Conservation (phyloP, 2,113 vertebrate species). For the Mirza zaza region DNA sequence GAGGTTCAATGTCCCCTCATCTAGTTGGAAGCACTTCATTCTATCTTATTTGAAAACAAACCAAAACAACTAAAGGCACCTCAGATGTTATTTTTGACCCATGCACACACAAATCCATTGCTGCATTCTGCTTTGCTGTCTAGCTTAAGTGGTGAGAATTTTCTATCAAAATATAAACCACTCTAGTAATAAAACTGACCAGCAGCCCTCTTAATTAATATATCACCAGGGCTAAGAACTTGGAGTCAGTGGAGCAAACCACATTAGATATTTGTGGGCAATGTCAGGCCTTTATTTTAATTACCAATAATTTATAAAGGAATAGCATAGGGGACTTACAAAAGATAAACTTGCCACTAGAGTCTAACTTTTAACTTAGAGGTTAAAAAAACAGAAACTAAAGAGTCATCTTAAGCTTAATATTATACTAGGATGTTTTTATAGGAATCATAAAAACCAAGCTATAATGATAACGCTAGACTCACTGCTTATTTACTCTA, state of each 20-base stretch:
- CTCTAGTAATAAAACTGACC: slow-evolving; percentile 14
- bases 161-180: slow-evolving; percentile 42
- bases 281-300: slow-evolving; percentile 22
- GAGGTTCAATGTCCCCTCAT: neutral
- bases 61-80: neutral
- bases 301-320: neutral
- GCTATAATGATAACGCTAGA: slow-evolving; percentile 12
- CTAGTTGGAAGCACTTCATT: neutral
- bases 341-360: slow-evolving; percentile 40
- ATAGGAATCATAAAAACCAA: slow-evolving; percentile 49
- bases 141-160: slow-evolving; percentile 1
- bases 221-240: slow-evolving; percentile 26
- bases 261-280: slow-evolving; percentile 16
- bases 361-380: slow-evolving; percentile 37
- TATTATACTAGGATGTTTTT: slow-evolving; percentile 45
- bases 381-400: slow-evolving; percentile 34
- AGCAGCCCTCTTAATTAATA: neutral
- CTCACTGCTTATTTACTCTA: slow-evolving; percentile 47
- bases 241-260: slow-evolving; percentile 24
- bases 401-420: slow-evolving; percentile 27
- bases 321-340: neutral
- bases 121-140: neutral
- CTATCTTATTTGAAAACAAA: neutral
- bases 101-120: neutral
- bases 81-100: neutral